These are phyloP conservation scores for Philypnodon macrostomus DNA, from an alignment of 2,797 vertebrate species.

Conservation along the genomic window DNA sequence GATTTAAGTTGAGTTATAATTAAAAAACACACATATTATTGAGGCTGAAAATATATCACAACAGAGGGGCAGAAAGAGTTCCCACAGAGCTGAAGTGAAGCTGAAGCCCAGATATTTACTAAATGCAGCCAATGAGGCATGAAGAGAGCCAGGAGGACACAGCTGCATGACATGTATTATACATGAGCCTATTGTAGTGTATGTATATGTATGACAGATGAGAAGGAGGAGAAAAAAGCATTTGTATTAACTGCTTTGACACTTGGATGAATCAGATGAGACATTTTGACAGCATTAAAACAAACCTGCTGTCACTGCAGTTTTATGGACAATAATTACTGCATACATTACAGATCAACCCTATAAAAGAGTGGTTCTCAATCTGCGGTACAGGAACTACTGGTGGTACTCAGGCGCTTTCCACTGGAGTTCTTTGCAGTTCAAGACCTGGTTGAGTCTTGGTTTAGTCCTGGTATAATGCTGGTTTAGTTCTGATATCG, in stretches of 20 bases:
- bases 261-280: conserved; percentile 14
- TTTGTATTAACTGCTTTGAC: conserved; percentile 6
- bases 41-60: neutral
- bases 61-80: neutral
- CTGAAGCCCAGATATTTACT: neutral
- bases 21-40: neutral
- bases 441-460: too few relatives aligned
- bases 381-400: too few relatives aligned
- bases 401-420: too few relatives aligned
- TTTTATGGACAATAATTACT: conserved; percentile 30
- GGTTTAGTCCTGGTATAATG: too few relatives aligned
- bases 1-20: too few relatives aligned
- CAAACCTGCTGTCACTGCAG: conserved; percentile 11
- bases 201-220: conserved; percentile 2
- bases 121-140: conserved; percentile 5
- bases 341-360: neutral
- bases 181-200: neutral
- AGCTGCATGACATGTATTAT: conserved; percentile 3
- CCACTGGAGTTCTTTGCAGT: too few relatives aligned
- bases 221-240: neutral
- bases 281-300: conserved; percentile 28
- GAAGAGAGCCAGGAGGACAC: conserved; percentile 6
- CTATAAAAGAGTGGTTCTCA: too few relatives aligned
- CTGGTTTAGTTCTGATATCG: too few relatives aligned
- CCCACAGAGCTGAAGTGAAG: neutral